Base-by-base conservation (phyloP, 1,140 invertebrate genomes). In the Globodera rostochiensis region DNA sequence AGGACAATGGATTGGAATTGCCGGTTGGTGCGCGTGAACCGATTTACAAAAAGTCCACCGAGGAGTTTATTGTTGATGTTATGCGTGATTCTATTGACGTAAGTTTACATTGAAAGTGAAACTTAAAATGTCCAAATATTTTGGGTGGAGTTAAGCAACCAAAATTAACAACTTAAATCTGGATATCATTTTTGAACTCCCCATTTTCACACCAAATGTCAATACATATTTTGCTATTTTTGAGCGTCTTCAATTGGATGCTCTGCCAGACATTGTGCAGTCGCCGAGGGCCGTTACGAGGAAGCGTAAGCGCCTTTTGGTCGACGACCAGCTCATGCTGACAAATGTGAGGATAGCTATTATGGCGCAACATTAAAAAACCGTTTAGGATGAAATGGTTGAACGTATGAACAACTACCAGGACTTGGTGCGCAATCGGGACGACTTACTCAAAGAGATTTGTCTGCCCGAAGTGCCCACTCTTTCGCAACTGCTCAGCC, bases 1-100 rank as follows among this genome's bases (percentile, higher is more conserved):
- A 76, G 74, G 74, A 53, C n/a, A 36, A 36, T 19, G 74, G 49
- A 53, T 64, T 64, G 19, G 74, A 75, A 75, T 50, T 75, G 49
- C 74, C 74, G 5, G 6, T 75, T 3, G 13, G 50, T 75, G 74
- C 15, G 15, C 74, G 49, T 76, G 74, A 21, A 3, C 74, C 74
- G 66, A 57, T 76, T 47, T 76, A 76, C 74, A 75, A 53, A 74
- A 9, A 25, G 53, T 53, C 11, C 57, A 19, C 57, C 15, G 57
- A 13, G 13, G 57, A 64, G 11, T 13, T 19, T 15, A 64, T 19
- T 19, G 57, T 19, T 19, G 57, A 64, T 15, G 5, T 64, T 19
- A 15, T 64, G 13, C 13, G 13, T 15, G 57, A 64, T 64, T 64
- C 57, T 64, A 15, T 3, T 19, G 57, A 64, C 19, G 57, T 64